These are phyloP conservation scores for Crambe crambe DNA, from an alignment of 37 sponge, comb jelly and placozoan genomes.

Conservation along the genomic window DNA sequence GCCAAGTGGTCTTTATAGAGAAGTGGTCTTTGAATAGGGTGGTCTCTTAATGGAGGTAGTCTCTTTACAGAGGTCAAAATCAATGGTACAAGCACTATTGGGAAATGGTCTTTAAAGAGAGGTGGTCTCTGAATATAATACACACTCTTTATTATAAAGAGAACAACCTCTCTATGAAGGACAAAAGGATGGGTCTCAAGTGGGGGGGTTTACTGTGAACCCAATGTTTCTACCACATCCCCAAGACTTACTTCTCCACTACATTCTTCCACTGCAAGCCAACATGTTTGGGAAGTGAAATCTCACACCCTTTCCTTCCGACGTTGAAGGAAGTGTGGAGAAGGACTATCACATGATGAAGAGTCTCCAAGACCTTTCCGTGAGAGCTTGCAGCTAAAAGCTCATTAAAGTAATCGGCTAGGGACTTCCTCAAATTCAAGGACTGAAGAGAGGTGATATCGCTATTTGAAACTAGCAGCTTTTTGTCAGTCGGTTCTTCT, in stretches of 20 bases:
- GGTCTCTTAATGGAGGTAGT: too few species aligned
- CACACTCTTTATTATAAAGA: too few species aligned
- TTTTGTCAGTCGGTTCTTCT: neutral
- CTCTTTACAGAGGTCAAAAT: too few species aligned
- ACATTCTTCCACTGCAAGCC: neutral
- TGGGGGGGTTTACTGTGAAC: too few species aligned
- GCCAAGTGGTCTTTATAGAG: too few species aligned
- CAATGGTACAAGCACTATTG: too few species aligned
- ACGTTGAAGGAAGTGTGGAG: neutral
- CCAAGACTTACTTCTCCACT: neutral
- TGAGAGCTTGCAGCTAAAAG: neutral
- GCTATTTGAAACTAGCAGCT: neutral
- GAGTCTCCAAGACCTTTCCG: neutral
- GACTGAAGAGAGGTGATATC: neutral
- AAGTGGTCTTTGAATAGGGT: too few species aligned
- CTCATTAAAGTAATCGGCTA: neutral
- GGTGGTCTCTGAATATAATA: too few species aligned
- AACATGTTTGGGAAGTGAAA: neutral
- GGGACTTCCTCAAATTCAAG: neutral
- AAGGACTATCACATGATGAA: conserved; percentile 4
- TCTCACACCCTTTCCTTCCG: neutral
- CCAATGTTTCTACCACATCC: too few species aligned
- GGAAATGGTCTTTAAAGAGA: too few species aligned
- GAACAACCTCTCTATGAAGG: too few species aligned
- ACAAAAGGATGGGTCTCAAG: too few species aligned